Percentiles rank a stretch among this genome's conserved stretches.
Conservation (phyloP, 1,140 invertebrate genomes). For the Leptinotarsa undecemlineata region DNA sequence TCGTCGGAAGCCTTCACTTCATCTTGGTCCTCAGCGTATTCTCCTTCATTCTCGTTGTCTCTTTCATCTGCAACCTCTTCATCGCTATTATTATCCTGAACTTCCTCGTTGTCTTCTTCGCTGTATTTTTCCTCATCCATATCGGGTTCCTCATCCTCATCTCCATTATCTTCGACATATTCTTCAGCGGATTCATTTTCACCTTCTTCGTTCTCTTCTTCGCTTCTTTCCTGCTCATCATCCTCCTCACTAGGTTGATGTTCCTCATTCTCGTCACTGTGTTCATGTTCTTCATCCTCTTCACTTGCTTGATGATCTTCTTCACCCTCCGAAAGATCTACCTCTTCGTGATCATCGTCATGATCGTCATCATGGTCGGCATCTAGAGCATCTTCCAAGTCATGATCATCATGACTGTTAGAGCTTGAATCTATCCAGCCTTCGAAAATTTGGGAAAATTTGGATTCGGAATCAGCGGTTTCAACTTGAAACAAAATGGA, state of each 20-base stretch:
- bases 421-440: conserved; percentile 72
- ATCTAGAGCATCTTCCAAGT: background rate
- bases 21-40: conserved; percentile 50
- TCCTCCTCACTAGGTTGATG: conserved; percentile 36
- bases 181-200: conserved; percentile 32
- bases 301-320: conserved; percentile 41
- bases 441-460: conserved; percentile 72
- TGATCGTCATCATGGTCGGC: conserved; percentile 29
- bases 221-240: conserved; percentile 35
- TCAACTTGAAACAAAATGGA: conserved; percentile 62
- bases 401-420: conserved; percentile 59
- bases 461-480: conserved; percentile 68
- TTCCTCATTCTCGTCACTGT: conserved; percentile 35
- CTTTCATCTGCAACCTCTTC: conserved; percentile 54
- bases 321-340: conserved; percentile 34
- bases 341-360: conserved; percentile 54
- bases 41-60: conserved; percentile 43
- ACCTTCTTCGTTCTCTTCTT: conserved; percentile 37
- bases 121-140: conserved; percentile 43
- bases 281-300: conserved; percentile 39
- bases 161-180: conserved; percentile 39
- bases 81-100: conserved; percentile 57
- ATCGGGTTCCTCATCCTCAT: conserved; percentile 28
- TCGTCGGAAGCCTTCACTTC: conserved; percentile 55
- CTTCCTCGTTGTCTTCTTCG: conserved; percentile 43